Evolutionary conservation across 2,888 invertebrate genomes (phyloP), one percentile per base, ranked within the genome.

Genomic region (Trachelus stipa): DNA sequence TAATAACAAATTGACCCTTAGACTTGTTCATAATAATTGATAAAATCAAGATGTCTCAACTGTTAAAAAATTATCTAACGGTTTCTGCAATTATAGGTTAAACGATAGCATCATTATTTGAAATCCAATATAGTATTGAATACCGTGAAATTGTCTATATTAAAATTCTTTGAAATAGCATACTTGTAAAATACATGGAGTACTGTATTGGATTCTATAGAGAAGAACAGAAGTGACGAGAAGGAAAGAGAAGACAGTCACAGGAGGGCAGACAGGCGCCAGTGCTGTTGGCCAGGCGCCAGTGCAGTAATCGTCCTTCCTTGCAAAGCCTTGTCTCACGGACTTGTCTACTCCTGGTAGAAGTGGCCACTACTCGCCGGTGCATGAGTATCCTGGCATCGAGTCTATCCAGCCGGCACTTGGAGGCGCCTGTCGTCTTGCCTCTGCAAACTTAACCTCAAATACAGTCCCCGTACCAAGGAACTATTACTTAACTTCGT

Each of bases 191-290:
- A 56, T 56, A 56, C 6, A 56, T 56, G 56, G 23, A 23, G 6
- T 23, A 23, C 56, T 56, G 56, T 9, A 56, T 23, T 56, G 9
- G 23, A 56, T 56, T 56, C 23, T 23, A 23, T 23, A 56, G 56
- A 23, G 23, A 56, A 23, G 56, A 56, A 56, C 56, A 23, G 23
- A 56, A 56, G 56, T 56, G 23, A 56, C 56, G 23, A 56, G 56
- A 23, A 56, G 56, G 56, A 23, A 56, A 23, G 56, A 56, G 56
- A 56, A 56, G 23, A 23, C 56, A 56, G 23, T 56, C 56, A 9
- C 56, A 56, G 34, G 74, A 34, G 74, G 74, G 35, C 74, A 74
- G 74, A 74, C 74, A 74, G 74, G 74, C 74, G 74, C 74, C 74
- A 34, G 34, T 34, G 34, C 23, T 33, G n/a, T 33, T 34, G 74